Evolutionary conservation across 23 tunicate species (phyloP), one percentile per base, ranked within the genome.

Genomic region (Corella eumyota): DNA sequence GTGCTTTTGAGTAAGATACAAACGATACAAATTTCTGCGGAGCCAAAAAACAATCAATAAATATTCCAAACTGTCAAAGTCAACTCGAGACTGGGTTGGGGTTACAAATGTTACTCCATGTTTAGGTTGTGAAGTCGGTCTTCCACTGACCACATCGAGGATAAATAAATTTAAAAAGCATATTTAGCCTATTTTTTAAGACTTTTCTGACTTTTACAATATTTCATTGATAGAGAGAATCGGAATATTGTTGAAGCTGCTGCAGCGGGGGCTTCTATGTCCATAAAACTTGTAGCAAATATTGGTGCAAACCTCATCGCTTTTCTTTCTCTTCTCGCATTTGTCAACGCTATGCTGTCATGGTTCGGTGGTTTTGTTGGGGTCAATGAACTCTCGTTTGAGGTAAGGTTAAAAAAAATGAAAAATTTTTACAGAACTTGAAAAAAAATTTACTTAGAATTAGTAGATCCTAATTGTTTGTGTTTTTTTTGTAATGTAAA

Each of bases 341-440:
- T 80, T 59, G 45, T 78, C 26, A 74, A 87, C 59, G 66, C 62
- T 47, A 68, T 66, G 17, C 21, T 87, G 27, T 23, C 26, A 2
- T 78, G 86, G 96, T 71, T 87, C 25, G 87, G 87, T 36, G 70
- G 60, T 25, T 87, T 66, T 36, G 96, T 87, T 29, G 96, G 96
- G 13, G 32, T 36, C 21, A 55, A 50, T 20, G 70, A 62, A 20
- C 22, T 79, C n/a, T 32, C 77, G 6, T 79, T 79, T 56, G 55
- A 71, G 50, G 84, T 77, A 59, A 34, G 61, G 25, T 0, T 64
- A 29, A 17, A 15, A 17, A 29, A 17, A 54, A 15, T 13, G 22
- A 54, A 15, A 13, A 20, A 13, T 13, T 20, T 54, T 54, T 13
- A 15, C 7, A 9, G 21, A 21, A 17, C 7, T 54, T 19, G 9